Conservation (phyloP, 2,797 vertebrate genomes). For the Cuniculus paca region DNA sequence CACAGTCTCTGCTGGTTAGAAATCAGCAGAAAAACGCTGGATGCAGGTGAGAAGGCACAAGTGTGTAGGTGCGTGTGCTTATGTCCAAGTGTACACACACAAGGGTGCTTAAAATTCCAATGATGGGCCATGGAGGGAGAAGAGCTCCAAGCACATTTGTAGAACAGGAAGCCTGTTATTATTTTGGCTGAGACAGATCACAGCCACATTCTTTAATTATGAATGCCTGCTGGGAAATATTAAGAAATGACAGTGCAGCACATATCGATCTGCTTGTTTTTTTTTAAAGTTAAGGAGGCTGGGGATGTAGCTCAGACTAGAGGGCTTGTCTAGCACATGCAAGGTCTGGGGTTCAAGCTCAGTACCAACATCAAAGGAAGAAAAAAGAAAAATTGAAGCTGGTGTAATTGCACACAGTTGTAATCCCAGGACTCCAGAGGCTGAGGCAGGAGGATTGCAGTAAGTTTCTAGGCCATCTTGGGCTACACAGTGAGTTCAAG, state of each 20-base stretch:
- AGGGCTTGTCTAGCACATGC: background rate
- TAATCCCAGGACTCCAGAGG: background rate
- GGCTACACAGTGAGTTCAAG: background rate
- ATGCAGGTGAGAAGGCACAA: fast-evolving
- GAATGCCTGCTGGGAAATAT: constrained; percentile 5
- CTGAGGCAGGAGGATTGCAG: background rate
- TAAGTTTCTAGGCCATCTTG: background rate
- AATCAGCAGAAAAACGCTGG: fast-evolving
- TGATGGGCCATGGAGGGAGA: background rate
- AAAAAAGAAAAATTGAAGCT: background rate
- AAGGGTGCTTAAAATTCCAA: background rate
- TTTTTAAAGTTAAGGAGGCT: background rate
- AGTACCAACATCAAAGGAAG: background rate
- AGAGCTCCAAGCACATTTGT: background rate
- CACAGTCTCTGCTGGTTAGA: background rate
- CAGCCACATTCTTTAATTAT: constrained; percentile 31
- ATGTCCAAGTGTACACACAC: background rate
- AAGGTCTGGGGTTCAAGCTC: background rate
- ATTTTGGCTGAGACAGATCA: background rate
- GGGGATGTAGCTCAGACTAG: background rate
- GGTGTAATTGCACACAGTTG: background rate
- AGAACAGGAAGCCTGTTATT: constrained; percentile 15
- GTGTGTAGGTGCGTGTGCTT: fast-evolving
- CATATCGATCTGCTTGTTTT: background rate
- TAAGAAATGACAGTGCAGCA: background rate